Conservation (phyloP, 1,140 invertebrate species). For the Drosophila lacertosa region DNA sequence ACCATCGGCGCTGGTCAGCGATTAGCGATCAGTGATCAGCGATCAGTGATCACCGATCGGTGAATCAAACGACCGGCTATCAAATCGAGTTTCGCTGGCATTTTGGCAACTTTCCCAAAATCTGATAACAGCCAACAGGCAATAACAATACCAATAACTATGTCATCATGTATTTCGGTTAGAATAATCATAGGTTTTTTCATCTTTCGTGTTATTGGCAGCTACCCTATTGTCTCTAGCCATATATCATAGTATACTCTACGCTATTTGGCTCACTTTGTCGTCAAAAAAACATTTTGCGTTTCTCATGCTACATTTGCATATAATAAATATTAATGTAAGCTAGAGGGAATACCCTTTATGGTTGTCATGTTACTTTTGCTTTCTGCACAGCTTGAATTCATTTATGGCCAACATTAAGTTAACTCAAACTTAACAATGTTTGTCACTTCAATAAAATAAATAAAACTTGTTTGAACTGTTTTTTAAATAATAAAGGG, state of each 20-base stretch:
- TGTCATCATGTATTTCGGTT: conserved; percentile 11
- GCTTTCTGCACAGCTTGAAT: too few species aligned
- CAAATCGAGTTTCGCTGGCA: neutral
- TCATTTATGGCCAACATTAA: too few species aligned
- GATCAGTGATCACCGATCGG: conserved; percentile 3
- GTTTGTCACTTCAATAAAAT: neutral
- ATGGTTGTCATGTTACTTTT: too few species aligned
- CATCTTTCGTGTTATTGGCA: neutral
- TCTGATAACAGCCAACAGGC: conserved; percentile 11
- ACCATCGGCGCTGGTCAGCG: neutral
- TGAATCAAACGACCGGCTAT: neutral
- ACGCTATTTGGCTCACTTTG: neutral
- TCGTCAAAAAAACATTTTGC: neutral
- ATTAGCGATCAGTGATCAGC: too few species aligned
- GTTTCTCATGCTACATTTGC: neutral
- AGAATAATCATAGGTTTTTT: neutral
- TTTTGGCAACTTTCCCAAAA: conserved; percentile 16
- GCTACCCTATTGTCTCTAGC: neutral
- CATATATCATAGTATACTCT: conserved; percentile 1
- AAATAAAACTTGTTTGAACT: neutral
- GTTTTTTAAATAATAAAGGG: neutral
- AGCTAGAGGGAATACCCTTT: too few species aligned
- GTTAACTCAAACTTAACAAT: too few species aligned
- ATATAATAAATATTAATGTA: too few species aligned
- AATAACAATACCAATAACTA: conserved; percentile 20